Evolutionary conservation across 1,140 invertebrate species (phyloP), one percentile per base, ranked within the genome.

Genomic region (Polypedilum vanderplanki): DNA sequence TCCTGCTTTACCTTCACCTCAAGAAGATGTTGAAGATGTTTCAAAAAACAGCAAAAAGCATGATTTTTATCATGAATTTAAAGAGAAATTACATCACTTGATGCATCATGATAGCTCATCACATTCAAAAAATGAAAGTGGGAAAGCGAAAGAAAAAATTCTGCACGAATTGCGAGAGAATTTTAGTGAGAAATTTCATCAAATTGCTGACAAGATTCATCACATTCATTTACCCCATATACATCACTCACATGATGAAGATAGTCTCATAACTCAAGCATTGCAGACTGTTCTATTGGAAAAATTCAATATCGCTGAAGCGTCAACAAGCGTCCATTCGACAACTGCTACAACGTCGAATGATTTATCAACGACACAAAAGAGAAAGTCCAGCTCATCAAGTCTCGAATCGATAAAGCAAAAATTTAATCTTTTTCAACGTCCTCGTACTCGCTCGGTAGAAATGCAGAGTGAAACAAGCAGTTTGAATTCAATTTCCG

Each of bases 231-330:
- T 75, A 7, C 75, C 74, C 46, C 70, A 73, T 73, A 8, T 33
- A 9, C 8, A 17, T 15, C 40, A 75, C 7, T 12, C 41, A 22
- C 33, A 74, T 57, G 64, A 74, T 57, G 64, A 70, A 73, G 40
- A 81, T 7, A 81, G 83, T 9, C 77, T 86, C 67, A 77, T 86
- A 46, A 82, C 82, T 18, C 85, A 83, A 33, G 85, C 85, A 18
- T 85, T 86, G 80, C 83, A 85, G 77, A 85, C 85, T 41, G 85
- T 86, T 57, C 78, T 86, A 15, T 81, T 86, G 65, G 85, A 85
- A 74, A 84, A 83, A 79, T 83, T 85, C 4, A 78, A 79, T 40
- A 77, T 79, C 18, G 67, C 76, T 7, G n/a, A 76, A 70, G n/a
- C 75, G 20, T 76, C 80, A 82, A 57, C 46, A 4, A n/a, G 12